Conservation (phyloP, 2,888 invertebrate species). For the Agrenia bidenticulata region DNA sequence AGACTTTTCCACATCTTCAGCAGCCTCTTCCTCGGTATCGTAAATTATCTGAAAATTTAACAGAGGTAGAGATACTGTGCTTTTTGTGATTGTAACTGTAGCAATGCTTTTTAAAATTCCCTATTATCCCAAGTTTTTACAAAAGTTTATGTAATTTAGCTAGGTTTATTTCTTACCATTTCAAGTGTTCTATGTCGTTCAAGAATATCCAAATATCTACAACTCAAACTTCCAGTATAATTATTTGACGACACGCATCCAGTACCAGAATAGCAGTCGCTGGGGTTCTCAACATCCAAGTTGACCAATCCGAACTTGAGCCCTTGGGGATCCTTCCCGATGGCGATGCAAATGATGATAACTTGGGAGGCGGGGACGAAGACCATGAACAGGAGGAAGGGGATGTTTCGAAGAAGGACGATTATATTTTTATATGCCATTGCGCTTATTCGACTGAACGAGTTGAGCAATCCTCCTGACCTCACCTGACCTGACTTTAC, state of each 20-base stretch:
- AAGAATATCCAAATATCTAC: conserved; percentile 33
- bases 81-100: no score
- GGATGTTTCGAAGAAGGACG: conserved; percentile 37
- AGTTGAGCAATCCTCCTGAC: no score
- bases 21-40: conserved; percentile 60
- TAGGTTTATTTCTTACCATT: no score
- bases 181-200: no score
- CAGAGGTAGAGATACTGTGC: neutral
- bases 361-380: conserved; percentile 90
- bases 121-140: no score
- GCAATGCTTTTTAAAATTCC: no score
- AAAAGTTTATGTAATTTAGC: no score
- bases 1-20: conserved; percentile 71
- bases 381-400: conserved; percentile 86
- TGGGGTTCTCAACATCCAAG: conserved; percentile 61
- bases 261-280: conserved; percentile 9
- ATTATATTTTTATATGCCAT: conserved; percentile 39
- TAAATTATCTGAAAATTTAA: conserved; percentile 19
- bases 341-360: conserved; percentile 86
- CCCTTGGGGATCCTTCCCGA: conserved; percentile 81
- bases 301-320: conserved; percentile 80
- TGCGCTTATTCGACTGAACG: conserved; percentile 26
- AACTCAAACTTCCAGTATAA: conserved; percentile 38
- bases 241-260: conserved; percentile 29
- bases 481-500: no score